phyloP scores from a whole-genome alignment of 92 coral and sea anemone species.

The Zoanthus sociatus region DNA sequence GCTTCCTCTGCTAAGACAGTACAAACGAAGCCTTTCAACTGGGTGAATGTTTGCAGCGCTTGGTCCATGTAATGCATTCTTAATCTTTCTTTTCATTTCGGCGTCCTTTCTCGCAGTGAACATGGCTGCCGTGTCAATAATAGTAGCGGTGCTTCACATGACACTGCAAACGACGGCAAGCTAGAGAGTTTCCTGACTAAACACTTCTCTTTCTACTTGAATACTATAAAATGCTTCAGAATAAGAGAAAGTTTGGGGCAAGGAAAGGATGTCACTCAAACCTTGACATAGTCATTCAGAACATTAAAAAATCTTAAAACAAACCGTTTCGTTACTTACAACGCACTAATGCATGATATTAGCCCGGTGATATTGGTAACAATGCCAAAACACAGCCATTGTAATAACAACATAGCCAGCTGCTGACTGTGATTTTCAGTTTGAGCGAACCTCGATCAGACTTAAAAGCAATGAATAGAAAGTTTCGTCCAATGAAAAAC shows the following conservation, averaged over 20 bases:
- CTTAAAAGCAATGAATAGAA: background rate
- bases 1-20: conserved; percentile 87
- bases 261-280: background rate
- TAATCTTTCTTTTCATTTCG: conserved; percentile 77
- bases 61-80: conserved; percentile 48
- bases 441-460: background rate
- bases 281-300: background rate
- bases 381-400: background rate
- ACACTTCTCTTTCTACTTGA: background rate
- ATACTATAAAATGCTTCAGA: background rate
- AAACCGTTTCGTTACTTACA: background rate
- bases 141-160: background rate
- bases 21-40: conserved; percentile 71
- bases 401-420: background rate
- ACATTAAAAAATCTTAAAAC: background rate
- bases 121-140: conserved; percentile 52
- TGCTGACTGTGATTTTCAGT: background rate
- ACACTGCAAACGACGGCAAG: background rate
- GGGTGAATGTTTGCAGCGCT: conserved; percentile 60
- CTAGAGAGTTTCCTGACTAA: background rate
- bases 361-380: background rate
- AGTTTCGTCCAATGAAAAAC: background rate
- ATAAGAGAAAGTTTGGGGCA: background rate
- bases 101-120: conserved; percentile 83
- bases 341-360: background rate